phyloP scores from a whole-genome alignment of 2,888 invertebrate genomes.

The Drosophila niveifrons region DNA sequence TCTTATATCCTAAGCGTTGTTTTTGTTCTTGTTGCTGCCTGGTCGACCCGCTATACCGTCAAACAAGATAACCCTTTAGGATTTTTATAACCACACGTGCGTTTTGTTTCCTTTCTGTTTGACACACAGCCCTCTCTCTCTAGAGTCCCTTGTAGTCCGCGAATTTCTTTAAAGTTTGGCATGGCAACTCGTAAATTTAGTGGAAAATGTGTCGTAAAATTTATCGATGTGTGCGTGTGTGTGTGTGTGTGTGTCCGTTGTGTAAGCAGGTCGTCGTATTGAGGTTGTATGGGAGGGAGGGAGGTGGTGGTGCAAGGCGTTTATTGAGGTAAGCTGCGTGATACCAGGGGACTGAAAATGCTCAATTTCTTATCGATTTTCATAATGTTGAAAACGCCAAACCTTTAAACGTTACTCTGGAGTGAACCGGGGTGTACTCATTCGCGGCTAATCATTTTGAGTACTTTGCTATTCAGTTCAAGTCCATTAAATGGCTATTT shows the following conservation, averaged over 20 bases:
- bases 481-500: slow-evolving; percentile 75
- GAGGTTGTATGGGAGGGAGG: no score
- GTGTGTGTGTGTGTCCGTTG: not conserved
- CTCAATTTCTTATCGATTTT: slow-evolving; percentile 62
- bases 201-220: slow-evolving; percentile 63
- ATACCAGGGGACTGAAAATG: slow-evolving; percentile 35
- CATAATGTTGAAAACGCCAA: slow-evolving; percentile 38
- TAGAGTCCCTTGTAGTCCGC: slow-evolving; percentile 22
- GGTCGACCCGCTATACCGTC: not conserved
- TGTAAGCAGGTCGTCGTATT: not conserved
- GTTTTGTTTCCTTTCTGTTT: slow-evolving; percentile 39
- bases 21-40: not conserved
- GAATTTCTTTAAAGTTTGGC: slow-evolving; percentile 65
- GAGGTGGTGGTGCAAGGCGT: not conserved
- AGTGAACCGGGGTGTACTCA: slow-evolving; percentile 22
- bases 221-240: slow-evolving; percentile 22
- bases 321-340: slow-evolving; percentile 44
- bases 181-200: slow-evolving; percentile 64
- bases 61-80: slow-evolving; percentile 53
- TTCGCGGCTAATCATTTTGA: slow-evolving; percentile 69
- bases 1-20: no score
- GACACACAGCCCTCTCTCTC: not conserved
- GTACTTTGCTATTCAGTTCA: slow-evolving; percentile 63
- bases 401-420: not conserved
- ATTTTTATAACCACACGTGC: slow-evolving; percentile 64